Conservation (phyloP, 2,797 vertebrate species). For the Chelon auratus region DNA sequence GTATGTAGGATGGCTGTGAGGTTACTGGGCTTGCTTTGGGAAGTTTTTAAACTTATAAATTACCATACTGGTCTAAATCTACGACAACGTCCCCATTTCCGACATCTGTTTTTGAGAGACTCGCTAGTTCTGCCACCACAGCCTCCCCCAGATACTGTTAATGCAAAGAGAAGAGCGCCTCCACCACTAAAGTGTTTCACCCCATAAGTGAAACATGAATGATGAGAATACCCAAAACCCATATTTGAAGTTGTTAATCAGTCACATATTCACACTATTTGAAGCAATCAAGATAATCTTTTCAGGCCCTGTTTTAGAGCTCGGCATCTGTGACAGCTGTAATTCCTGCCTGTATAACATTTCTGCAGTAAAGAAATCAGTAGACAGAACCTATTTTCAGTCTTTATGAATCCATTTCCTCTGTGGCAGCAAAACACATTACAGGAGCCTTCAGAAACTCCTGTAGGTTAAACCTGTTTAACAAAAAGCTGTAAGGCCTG, state of each 20-base stretch:
- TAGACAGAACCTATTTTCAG: background rate
- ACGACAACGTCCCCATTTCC: background rate
- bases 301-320: conserved; percentile 11
- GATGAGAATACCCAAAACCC: background rate
- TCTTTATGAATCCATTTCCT: conserved; percentile 3
- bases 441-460: background rate
- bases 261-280: conserved; percentile 1
- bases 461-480: background rate
- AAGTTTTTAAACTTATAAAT: background rate
- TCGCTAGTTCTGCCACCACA: accelerated
- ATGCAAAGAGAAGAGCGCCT: background rate
- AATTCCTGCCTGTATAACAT: conserved; percentile 14
- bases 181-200: background rate
- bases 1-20: no score
- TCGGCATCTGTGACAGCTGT: conserved; percentile 9
- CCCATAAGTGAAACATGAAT: background rate
- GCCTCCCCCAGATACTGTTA: background rate
- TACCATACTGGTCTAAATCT: conserved; percentile 9
- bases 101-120: background rate
- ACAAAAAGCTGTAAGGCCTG: background rate
- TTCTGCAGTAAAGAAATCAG: background rate
- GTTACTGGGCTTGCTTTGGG: no score
- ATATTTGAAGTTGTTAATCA: conserved; percentile 2
- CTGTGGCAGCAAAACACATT: background rate
- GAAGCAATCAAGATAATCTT: conserved; percentile 13